phyloP scores from a whole-genome alignment of 2,888 invertebrate genomes.

The Zootermopsis nevadensis region DNA sequence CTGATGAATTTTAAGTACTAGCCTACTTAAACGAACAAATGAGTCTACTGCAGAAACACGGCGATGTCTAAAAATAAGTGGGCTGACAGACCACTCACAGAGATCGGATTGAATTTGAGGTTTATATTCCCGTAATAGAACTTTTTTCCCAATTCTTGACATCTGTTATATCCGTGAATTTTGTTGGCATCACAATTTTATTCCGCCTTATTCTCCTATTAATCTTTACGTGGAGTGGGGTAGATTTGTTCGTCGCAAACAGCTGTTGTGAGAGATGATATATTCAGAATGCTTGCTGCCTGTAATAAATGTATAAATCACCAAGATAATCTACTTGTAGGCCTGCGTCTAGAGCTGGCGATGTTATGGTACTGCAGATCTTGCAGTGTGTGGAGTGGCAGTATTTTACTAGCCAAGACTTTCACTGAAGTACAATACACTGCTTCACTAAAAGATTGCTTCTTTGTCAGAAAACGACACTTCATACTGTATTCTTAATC shows the following conservation, averaged over 20 bases:
- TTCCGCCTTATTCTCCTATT: constrained; percentile 39
- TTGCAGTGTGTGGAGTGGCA: neutral
- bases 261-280: constrained; percentile 45
- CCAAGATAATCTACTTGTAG: constrained; percentile 41
- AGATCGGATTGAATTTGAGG: neutral
- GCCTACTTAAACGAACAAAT: too few relatives aligned
- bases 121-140: constrained; percentile 16
- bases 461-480: too few relatives aligned
- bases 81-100: too few relatives aligned
- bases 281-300: constrained; percentile 44
- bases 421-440: too few relatives aligned
- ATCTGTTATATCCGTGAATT: constrained; percentile 26
- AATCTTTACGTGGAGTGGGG: constrained; percentile 31
- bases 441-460: too few relatives aligned
- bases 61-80: too few relatives aligned
- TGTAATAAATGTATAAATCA: constrained; percentile 48
- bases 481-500: too few relatives aligned
- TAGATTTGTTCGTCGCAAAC: constrained; percentile 40
- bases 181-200: constrained; percentile 42
- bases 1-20: too few relatives aligned
- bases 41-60: too few relatives aligned
- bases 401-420: too few relatives aligned
- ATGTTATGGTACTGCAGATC: neutral
- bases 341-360: constrained; percentile 32
- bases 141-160: constrained; percentile 7